Evolutionary conservation across 2,888 invertebrate species (phyloP), one percentile per base, ranked within the genome.

Genomic region (Ophioninae sp.): DNA sequence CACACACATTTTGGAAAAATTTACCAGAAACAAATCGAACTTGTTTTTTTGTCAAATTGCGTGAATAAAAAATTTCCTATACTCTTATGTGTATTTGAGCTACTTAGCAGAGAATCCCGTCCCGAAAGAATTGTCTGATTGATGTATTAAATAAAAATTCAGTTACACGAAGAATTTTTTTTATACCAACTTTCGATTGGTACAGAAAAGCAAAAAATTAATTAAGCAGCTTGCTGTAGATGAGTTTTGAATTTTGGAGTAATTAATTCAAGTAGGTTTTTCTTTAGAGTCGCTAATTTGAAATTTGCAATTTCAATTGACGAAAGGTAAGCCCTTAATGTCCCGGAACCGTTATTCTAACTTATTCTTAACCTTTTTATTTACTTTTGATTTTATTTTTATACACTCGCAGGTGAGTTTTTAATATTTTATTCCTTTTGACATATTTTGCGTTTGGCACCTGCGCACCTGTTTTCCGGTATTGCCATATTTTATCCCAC

Each of bases 61-160:
- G 64, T 50, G 23, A 50, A 79, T 30, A n/a, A 65, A 75, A 72
- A 30, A 50, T 61, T 61, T 61, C 21, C 23, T 61, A 21, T 23
- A 61, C 10, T 61, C 21, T 21, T 21, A 61, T 50, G 50, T 50
- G 17, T 50, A 13, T 17, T 5, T 50, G 50, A 50, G 50, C 50
- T 6, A 6, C 50, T 50, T 17, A 50, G 50, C 50, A 17, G 6
- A 50, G 17, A 13, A 50, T 50, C 17, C 50, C 50, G 5, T 50
- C 50, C 50, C 50, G 50, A 50, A 50, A 17, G 17, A 50, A 50
- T 50, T 3, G 50, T 17, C 6, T 10, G 50, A 5, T 50, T 17
- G 17, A 50, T 50, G 17, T 0, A 17, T 17, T 3, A 50, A 50
- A 44, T 44, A 44, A 50, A 50, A 50, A 50, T 10, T 13, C 13